Percentiles rank a stretch among this genome's conserved stretches.
Evolutionary conservation across 2,113 vertebrate genomes (phyloP).

Genomic region (Synodontis membranacea): DNA sequence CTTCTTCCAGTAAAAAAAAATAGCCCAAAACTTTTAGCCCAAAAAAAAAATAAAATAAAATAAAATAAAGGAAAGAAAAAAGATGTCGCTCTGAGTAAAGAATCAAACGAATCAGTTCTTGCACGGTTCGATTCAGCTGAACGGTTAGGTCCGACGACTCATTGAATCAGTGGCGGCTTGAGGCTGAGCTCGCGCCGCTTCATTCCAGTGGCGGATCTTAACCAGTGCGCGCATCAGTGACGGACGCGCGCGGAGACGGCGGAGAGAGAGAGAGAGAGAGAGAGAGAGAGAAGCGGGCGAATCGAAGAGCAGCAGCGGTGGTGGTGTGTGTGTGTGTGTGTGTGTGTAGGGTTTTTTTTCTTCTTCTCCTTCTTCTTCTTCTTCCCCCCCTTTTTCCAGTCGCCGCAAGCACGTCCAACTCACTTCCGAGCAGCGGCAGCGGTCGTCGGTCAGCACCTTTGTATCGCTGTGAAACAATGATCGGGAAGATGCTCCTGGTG

Average conservation of each 20-base stretch:
- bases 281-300: constrained; percentile 35
- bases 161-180: not conserved
- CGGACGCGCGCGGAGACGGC: constrained; percentile 40
- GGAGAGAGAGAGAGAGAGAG: no score
- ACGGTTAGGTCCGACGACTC: not conserved
- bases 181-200: constrained; percentile 31
- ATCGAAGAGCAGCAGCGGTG: constrained; percentile 27
- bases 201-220: constrained; percentile 43
- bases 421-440: constrained; percentile 53
- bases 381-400: not conserved
- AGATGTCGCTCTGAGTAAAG: not conserved
- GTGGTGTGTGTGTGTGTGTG: constrained; percentile 7
- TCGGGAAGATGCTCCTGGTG: constrained; percentile 68
- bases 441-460: constrained; percentile 59
- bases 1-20: not conserved
- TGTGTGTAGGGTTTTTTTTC: no score
- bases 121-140: not conserved
- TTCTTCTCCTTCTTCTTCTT: not conserved
- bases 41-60: not conserved
- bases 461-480: constrained; percentile 63
- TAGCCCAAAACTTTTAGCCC: not conserved
- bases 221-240: constrained; percentile 46
- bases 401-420: constrained; percentile 45
- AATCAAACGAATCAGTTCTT: not conserved
- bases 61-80: no score